phyloP scores from a whole-genome alignment of 1,140 invertebrate genomes.

The Aphelenchoides fujianensis region DNA sequence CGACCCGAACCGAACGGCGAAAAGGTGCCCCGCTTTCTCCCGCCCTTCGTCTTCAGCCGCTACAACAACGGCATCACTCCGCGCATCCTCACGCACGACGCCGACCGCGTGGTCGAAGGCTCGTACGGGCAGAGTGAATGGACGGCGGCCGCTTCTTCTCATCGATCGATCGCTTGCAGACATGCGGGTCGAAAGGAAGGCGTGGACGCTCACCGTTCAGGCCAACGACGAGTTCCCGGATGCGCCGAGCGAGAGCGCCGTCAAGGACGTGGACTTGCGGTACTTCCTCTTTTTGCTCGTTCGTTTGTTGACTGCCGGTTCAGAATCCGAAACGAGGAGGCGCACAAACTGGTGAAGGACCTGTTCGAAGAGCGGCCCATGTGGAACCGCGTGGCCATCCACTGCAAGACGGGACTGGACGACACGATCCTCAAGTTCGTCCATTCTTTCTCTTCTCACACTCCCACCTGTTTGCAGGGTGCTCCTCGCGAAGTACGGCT shows the following conservation, averaged over 20 bases:
- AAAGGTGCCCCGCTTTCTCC: conserved; percentile 47
- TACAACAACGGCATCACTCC: conserved; percentile 31
- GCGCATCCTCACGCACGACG: conserved; percentile 47
- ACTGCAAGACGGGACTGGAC: conserved; percentile 47
- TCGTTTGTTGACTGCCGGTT: background rate
- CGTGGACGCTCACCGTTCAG: conserved; percentile 54
- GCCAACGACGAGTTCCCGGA: conserved; percentile 49
- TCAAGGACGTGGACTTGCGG: conserved; percentile 50
- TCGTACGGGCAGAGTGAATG: conserved; percentile 52
- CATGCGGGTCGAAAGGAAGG: conserved; percentile 57
- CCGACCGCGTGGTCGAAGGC: conserved; percentile 41
- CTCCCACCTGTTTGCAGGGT: conserved; percentile 45
- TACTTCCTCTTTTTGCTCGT: conserved; percentile 18
- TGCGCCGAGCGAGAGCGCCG: conserved; percentile 42
- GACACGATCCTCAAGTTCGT: conserved; percentile 53
- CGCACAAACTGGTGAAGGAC: conserved; percentile 47
- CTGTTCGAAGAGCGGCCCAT: conserved; percentile 59
- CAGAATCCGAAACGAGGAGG: conserved; percentile 53
- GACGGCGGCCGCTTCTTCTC: too few species aligned
- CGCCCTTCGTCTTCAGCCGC: conserved; percentile 54
- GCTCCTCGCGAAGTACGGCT: conserved; percentile 59
- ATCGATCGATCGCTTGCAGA: too few species aligned
- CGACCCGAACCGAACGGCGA: conserved; percentile 10
- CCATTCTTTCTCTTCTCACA: too few species aligned
- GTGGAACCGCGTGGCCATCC: conserved; percentile 55